These are phyloP conservation scores for Gallinago solitaria DNA, from an alignment of 2,797 vertebrate genomes.

Conservation along the genomic window DNA sequence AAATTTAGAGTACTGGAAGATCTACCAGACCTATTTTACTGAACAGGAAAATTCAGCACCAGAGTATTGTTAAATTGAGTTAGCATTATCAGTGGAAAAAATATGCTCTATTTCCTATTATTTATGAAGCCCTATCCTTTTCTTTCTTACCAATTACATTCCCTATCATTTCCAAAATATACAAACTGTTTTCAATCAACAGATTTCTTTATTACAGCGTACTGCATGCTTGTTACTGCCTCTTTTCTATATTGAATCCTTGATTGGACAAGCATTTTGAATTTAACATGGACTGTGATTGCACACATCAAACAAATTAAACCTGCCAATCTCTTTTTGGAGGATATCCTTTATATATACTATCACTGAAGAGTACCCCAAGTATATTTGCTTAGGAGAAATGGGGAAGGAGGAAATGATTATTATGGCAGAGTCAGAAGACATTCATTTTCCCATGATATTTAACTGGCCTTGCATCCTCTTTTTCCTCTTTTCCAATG, in stretches of 20 bases:
- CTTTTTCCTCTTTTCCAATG: neutral
- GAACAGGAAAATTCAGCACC: constrained; percentile 75
- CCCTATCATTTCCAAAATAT: constrained; percentile 99
- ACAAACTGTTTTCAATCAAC: constrained; percentile 99
- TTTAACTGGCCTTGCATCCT: constrained; percentile 21
- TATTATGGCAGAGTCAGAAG: constrained; percentile 36
- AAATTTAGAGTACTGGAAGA: constrained; percentile 67
- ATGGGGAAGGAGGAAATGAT: constrained; percentile 71
- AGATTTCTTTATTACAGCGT: constrained; percentile 94
- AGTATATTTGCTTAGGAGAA: constrained; percentile 75
- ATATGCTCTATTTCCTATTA: constrained; percentile 99
- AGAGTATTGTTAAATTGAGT: constrained; percentile 83
- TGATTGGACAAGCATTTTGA: constrained; percentile 98
- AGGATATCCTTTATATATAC: constrained; percentile 89
- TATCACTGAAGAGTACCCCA: constrained; percentile 69
- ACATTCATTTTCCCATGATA: constrained; percentile 54
- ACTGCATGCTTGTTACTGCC: constrained; percentile 90
- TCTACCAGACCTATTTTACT: constrained; percentile 67
- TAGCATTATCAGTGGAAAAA: constrained; percentile 87
- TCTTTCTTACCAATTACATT: constrained; percentile 98
- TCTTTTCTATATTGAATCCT: constrained; percentile 87
- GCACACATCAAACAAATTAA: constrained; percentile 99
- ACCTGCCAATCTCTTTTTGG: constrained; percentile 92
- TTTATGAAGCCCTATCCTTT: constrained; percentile 98
- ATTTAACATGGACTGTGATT: constrained; percentile 97